Evolutionary conservation across 2,888 invertebrate genomes (phyloP).

Genomic region (Catocala nupta): DNA sequence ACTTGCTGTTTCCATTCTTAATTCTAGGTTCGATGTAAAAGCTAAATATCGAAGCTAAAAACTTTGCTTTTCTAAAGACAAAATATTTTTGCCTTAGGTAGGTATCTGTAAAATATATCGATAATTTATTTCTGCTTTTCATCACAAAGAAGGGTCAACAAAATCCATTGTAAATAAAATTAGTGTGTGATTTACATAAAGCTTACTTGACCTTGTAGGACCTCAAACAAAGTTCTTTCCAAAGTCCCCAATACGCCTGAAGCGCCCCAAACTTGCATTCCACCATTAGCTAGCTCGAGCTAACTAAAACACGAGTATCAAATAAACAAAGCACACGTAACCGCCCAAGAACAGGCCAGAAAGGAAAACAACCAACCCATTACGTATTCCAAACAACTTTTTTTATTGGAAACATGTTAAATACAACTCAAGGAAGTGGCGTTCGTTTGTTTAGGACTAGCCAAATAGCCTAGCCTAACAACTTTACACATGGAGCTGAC

Average conservation of each 20-base stretch:
- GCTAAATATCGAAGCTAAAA: too few relatives aligned
- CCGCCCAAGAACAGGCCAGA: conserved; percentile 39
- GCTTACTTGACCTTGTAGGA: too few relatives aligned
- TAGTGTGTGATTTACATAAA: too few relatives aligned
- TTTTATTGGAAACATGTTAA: conserved; percentile 74
- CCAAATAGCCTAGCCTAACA: conserved; percentile 55
- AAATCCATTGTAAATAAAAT: too few relatives aligned
- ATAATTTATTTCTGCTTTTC: too few relatives aligned
- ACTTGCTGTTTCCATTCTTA: too few relatives aligned
- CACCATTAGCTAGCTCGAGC: conserved; percentile 14
- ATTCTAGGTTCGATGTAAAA: too few relatives aligned
- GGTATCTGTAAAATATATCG: too few relatives aligned
- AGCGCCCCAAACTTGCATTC: conserved; percentile 11
- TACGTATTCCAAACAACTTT: conserved; percentile 72
- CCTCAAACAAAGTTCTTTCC: conserved; percentile 3
- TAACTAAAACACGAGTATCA: conserved; percentile 36
- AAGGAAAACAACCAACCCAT: conserved; percentile 68
- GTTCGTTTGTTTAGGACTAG: conserved; percentile 67
- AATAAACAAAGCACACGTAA: conserved; percentile 39
- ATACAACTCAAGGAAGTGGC: conserved; percentile 65
- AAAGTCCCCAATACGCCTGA: conserved; percentile 8
- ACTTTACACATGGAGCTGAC: conserved; percentile 19
- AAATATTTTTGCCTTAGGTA: too few relatives aligned
- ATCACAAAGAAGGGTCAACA: too few relatives aligned
- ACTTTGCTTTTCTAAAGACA: too few relatives aligned